These are phyloP conservation scores for Sitta carolinensis DNA, from an alignment of 2,797 vertebrate species.

Conservation along the genomic window DNA sequence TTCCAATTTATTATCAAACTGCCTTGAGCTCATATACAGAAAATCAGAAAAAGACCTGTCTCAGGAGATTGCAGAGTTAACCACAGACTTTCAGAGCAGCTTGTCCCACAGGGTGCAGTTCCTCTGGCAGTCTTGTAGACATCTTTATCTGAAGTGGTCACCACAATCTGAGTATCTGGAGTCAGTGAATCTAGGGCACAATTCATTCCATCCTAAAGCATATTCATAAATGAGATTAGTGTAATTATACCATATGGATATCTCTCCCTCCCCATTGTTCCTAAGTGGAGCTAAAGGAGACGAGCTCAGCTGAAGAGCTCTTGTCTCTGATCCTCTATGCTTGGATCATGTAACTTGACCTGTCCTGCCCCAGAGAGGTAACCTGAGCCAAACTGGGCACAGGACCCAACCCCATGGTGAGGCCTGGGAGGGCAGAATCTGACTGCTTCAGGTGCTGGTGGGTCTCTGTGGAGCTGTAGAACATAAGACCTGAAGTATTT, in stretches of 20 bases:
- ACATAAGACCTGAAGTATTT: not conserved
- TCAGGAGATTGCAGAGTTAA: not conserved
- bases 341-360: not conserved
- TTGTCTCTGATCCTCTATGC: not conserved
- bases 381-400: not conserved
- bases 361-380: not conserved
- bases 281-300: not conserved
- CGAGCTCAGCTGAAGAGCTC: not conserved
- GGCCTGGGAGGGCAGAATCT: not conserved
- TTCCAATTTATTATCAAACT: slow-evolving; percentile 7
- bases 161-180: not conserved
- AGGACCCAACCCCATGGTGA: not conserved
- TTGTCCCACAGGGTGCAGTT: not conserved
- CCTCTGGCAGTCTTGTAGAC: not conserved
- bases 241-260: not conserved
- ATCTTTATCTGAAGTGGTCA: not conserved
- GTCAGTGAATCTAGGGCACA: not conserved
- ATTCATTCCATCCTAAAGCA: not conserved
- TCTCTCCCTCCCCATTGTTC: not conserved
- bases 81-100: not conserved
- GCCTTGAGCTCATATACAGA: not conserved
- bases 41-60: not conserved
- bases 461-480: not conserved
- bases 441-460: not conserved
- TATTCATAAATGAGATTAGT: not conserved